phyloP scores from a whole-genome alignment of 1,140 invertebrate genomes.

The Limonius californicus region DNA sequence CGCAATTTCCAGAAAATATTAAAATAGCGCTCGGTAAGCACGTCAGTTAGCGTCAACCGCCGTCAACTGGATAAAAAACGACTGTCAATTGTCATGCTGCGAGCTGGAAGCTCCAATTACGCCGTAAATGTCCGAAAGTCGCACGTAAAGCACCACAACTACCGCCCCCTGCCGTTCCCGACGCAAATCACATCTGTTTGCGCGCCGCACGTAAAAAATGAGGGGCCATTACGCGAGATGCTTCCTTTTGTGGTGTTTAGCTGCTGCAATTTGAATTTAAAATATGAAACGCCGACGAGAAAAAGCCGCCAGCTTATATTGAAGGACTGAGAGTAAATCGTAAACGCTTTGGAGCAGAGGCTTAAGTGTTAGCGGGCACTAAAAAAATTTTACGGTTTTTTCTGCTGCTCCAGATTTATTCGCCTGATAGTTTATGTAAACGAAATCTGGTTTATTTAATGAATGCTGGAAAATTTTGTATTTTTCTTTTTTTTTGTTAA shows the following conservation, averaged over 20 bases:
- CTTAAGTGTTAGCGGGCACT: background rate
- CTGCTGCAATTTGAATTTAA: conserved; percentile 1
- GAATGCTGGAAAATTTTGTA: too few species aligned
- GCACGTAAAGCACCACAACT: background rate
- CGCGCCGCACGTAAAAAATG: conserved; percentile 1
- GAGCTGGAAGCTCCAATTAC: background rate
- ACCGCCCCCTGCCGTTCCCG: background rate
- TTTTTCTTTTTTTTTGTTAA: too few species aligned
- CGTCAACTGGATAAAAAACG: conserved; percentile 1
- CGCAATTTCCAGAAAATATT: background rate
- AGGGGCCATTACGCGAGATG: background rate
- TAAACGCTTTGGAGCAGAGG: background rate
- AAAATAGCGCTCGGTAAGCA: background rate
- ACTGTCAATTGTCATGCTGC: background rate
- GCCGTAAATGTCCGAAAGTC: background rate
- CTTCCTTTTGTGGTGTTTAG: conserved; percentile 1
- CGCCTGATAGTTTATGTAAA: too few species aligned
- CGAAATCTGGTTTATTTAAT: too few species aligned
- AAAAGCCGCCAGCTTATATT: background rate
- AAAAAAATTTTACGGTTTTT: background rate
- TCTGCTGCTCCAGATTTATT: too few species aligned
- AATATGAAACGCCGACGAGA: background rate
- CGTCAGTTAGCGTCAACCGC: background rate
- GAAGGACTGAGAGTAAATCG: background rate
- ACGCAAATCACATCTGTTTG: conserved; percentile 1